phyloP scores from a whole-genome alignment of 1,140 invertebrate species.

The Chironomus striatipennis region DNA sequence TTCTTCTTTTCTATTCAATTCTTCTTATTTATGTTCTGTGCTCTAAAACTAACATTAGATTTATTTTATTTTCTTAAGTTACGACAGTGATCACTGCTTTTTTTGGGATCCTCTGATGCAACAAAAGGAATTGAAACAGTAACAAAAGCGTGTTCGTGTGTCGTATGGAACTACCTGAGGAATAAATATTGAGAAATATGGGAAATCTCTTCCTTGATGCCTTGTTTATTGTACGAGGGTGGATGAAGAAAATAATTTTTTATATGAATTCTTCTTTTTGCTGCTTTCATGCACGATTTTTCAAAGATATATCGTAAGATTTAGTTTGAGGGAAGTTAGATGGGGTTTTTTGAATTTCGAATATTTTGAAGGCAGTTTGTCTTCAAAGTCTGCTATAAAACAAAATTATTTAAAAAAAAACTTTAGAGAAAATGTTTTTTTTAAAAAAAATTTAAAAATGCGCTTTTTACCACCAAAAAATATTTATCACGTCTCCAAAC shows the following conservation, averaged over 20 bases:
- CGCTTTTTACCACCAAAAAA: too few species aligned
- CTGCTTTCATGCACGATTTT: too few species aligned
- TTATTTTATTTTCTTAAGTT: neutral
- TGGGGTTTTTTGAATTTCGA: neutral
- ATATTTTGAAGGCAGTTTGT: too few species aligned
- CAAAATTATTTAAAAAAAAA: too few species aligned
- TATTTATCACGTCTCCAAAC: too few species aligned
- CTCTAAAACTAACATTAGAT: slow-evolving; percentile 18
- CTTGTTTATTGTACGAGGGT: too few species aligned
- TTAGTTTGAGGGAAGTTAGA: neutral
- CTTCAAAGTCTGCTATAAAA: too few species aligned
- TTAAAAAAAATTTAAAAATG: too few species aligned
- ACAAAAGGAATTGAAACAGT: neutral
- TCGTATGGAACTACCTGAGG: neutral
- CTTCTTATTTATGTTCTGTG: neutral
- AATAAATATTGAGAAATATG: neutral
- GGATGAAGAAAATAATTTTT: too few species aligned
- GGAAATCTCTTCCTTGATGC: neutral
- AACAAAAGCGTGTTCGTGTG: slow-evolving; percentile 22
- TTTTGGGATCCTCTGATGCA: slow-evolving; percentile 4
- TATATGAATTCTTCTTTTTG: too few species aligned
- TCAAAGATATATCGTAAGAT: neutral
- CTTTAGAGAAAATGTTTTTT: too few species aligned
- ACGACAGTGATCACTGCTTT: neutral
- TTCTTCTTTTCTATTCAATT: neutral